Evolutionary conservation across 1,140 invertebrate genomes (phyloP).

Genomic region (Papilio polyxenes): DNA sequence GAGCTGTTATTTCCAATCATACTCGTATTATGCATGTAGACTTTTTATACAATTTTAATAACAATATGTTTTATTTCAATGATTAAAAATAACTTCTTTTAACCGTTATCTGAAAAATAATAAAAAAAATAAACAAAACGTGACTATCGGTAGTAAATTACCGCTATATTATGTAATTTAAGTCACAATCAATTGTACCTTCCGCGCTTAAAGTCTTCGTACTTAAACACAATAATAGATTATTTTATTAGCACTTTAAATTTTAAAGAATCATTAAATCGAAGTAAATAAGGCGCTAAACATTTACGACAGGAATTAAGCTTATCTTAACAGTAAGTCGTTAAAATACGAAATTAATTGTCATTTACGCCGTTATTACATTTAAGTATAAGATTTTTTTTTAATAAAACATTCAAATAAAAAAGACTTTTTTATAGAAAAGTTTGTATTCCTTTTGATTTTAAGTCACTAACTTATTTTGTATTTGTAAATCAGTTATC

Average conservation of each 20-base stretch:
- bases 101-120: not conserved
- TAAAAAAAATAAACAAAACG: not conserved
- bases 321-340: constrained; percentile 11
- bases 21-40: no score
- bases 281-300: constrained; percentile 17
- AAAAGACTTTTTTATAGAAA: not conserved
- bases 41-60: no score
- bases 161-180: not conserved
- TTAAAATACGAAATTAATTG: constrained; percentile 17
- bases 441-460: not conserved
- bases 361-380: not conserved
- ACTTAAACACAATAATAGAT: constrained; percentile 23
- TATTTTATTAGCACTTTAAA: constrained; percentile 23
- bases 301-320: constrained; percentile 15
- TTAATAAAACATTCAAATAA: not conserved
- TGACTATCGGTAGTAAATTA: not conserved
- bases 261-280: constrained; percentile 19
- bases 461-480: no score
- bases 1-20: no score
- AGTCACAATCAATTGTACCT: not conserved
- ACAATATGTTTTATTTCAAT: no score
- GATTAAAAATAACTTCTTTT: no score
- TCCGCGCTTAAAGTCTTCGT: not conserved
- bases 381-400: not conserved
- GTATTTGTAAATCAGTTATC: no score